Conservation (phyloP, 2,797 vertebrate genomes). For the Fratercula arctica region DNA sequence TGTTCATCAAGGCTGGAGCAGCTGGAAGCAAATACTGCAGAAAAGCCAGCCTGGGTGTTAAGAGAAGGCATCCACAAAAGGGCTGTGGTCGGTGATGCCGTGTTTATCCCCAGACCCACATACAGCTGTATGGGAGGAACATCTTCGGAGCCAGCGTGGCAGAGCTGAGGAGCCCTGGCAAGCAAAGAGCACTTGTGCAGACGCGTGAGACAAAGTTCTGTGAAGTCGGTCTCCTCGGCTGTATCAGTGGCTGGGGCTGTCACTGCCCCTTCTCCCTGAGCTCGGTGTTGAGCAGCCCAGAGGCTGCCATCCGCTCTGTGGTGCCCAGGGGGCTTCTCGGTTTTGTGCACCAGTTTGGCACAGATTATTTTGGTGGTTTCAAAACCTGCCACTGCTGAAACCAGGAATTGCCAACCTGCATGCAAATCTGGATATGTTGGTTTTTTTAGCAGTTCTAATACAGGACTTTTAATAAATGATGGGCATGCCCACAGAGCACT, state of each 20-base stretch:
- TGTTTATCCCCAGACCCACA: fast-evolving
- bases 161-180: background rate
- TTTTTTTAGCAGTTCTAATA: background rate
- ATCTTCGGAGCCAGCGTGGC: background rate
- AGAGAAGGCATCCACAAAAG: background rate
- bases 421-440: background rate
- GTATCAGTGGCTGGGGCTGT: fast-evolving
- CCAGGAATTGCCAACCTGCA: background rate
- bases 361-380: background rate
- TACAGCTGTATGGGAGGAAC: background rate
- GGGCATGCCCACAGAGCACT: background rate
- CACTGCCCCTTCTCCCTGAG: background rate
- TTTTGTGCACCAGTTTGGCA: background rate
- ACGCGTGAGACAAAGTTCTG: fast-evolving
- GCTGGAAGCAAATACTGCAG: background rate
- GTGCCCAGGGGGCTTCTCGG: background rate
- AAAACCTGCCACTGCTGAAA: background rate
- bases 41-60: background rate
- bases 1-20: background rate
- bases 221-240: background rate
- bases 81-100: background rate
- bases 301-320: background rate
- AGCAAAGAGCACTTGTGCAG: background rate
- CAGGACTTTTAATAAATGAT: background rate
- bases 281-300: background rate